Evolutionary conservation across 2,888 invertebrate genomes (phyloP).

Genomic region (Mesorhabditis spiculigera): DNA sequence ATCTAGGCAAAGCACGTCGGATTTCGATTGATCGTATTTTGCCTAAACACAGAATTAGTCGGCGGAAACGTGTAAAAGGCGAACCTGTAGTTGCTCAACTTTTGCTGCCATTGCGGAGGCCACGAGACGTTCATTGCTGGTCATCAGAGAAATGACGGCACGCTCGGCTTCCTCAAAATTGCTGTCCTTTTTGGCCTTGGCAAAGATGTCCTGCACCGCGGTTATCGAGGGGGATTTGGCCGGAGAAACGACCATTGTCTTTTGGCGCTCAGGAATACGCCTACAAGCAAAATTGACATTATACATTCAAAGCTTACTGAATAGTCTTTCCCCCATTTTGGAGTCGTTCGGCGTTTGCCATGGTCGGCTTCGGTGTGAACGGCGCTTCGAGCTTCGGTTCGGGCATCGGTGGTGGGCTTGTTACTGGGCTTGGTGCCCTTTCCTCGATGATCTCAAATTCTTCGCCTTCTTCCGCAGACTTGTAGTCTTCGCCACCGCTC

Average conservation of each 20-base stretch:
- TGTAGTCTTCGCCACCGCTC: constrained; percentile 2
- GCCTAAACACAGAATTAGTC: too few species aligned
- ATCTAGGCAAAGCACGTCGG: background rate
- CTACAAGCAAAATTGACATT: background rate
- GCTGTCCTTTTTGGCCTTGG: background rate
- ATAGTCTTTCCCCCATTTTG: too few species aligned
- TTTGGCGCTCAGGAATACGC: background rate
- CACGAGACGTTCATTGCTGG: background rate
- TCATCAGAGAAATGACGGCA: background rate
- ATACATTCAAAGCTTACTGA: too few species aligned
- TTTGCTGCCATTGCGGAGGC: background rate
- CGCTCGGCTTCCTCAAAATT: constrained; percentile 2
- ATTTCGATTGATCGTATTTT: too few species aligned
- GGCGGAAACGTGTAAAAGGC: background rate
- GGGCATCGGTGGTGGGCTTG: too few species aligned
- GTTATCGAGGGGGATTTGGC: background rate
- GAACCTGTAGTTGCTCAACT: background rate
- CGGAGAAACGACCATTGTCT: background rate
- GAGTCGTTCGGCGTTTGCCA: too few species aligned
- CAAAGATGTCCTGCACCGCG: background rate
- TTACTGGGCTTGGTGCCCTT: background rate
- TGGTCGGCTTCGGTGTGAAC: too few species aligned
- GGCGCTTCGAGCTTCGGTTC: too few species aligned
- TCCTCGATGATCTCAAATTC: constrained; percentile 3
- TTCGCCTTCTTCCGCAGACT: background rate